Conservation (phyloP, 2,797 vertebrate genomes). For the Lemur catta region DNA sequence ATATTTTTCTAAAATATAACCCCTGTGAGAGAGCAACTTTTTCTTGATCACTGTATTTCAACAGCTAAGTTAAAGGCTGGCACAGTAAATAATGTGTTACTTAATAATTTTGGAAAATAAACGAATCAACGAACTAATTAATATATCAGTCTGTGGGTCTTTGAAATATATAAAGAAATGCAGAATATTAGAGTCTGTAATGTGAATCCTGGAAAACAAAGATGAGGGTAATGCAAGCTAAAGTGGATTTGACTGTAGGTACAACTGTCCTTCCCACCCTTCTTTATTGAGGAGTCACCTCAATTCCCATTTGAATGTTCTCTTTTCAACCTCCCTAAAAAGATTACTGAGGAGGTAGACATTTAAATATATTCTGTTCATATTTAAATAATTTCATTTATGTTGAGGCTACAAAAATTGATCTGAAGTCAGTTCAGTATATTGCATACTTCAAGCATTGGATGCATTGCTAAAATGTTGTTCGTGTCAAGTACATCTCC, state of each 20-base stretch:
- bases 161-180: neutral
- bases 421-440: neutral
- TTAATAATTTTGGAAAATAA: slow-evolving; percentile 16
- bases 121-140: neutral
- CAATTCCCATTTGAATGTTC: neutral
- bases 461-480: neutral
- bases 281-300: neutral
- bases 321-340: neutral
- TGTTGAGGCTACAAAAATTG: slow-evolving; percentile 47
- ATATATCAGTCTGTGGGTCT: neutral
- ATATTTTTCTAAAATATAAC: neutral
- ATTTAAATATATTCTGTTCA: slow-evolving; percentile 22
- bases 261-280: neutral
- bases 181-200: neutral
- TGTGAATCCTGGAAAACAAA: neutral
- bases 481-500: slow-evolving; percentile 36
- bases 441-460: neutral
- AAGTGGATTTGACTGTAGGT: neutral
- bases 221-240: neutral
- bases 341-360: neutral
- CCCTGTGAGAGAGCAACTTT: neutral
- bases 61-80: neutral
- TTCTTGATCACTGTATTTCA: neutral
- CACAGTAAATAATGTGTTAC: neutral
- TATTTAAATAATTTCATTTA: slow-evolving; percentile 67